Percentiles rank a stretch among this genome's conserved stretches.
These are phyloP conservation scores for Prosopocoilus inquinatus DNA, from an alignment of 2,888 invertebrate species.

Conservation along the genomic window DNA sequence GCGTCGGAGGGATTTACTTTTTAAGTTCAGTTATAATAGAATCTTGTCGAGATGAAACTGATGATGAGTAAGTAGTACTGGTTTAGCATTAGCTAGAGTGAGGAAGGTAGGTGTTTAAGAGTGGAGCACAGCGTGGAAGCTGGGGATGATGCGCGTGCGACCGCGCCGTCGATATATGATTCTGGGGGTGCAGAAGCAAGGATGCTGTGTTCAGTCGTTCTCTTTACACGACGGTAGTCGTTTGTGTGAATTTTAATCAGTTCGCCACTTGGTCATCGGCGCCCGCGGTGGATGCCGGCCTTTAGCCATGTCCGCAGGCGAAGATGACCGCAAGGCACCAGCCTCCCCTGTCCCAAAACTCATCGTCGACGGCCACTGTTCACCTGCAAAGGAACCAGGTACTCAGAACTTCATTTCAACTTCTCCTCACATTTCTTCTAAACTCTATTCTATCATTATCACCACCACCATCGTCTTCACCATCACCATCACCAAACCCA, in stretches of 20 bases:
- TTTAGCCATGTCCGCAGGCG: conserved; percentile 44
- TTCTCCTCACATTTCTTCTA: too few relatives aligned
- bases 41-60: neutral
- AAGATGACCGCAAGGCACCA: conserved; percentile 45
- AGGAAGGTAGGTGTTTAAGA: conserved; percentile 26
- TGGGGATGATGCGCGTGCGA: conserved; percentile 34
- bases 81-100: conserved; percentile 23
- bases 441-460: too few relatives aligned
- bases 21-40: too few relatives aligned
- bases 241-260: conserved; percentile 10
- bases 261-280: conserved; percentile 34
- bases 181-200: conserved; percentile 32
- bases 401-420: conserved; percentile 21
- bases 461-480: too few relatives aligned
- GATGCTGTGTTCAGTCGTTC: conserved; percentile 33
- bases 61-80: conserved; percentile 1
- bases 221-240: conserved; percentile 22
- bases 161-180: conserved; percentile 31
- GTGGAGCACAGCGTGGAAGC: conserved; percentile 21
- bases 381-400: conserved; percentile 48
- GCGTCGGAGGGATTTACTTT: too few relatives aligned
- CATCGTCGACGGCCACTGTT: conserved; percentile 49
- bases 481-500: too few relatives aligned
- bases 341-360: conserved; percentile 41
- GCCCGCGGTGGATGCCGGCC: conserved; percentile 41